Percentiles rank a stretch among this genome's conserved stretches.
Conservation (phyloP, 1,140 invertebrate species). For the Caerostris extrusa region DNA sequence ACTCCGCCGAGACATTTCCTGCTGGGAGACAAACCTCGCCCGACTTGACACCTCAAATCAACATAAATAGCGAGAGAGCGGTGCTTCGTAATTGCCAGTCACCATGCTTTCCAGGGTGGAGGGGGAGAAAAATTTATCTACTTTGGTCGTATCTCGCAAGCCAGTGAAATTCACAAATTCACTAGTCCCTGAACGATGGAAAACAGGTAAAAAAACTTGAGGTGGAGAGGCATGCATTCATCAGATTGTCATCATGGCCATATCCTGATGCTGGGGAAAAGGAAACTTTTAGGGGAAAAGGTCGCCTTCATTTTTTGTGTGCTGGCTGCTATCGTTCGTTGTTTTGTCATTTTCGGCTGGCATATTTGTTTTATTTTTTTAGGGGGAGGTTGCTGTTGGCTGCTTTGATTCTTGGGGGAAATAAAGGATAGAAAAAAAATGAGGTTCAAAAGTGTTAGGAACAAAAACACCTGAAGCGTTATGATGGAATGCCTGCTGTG, state of each 20-base stretch:
- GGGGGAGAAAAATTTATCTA: conserved; percentile 61
- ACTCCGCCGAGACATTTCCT: not conserved
- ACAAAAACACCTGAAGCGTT: not conserved
- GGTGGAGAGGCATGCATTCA: no score
- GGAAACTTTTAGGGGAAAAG: conserved; percentile 4
- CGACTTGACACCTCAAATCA: conserved; percentile 38
- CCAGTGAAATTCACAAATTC: conserved; percentile 23
- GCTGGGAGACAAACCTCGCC: conserved; percentile 19
- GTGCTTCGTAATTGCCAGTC: not conserved
- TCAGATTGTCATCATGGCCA: conserved; percentile 48
- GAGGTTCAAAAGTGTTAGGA: not conserved
- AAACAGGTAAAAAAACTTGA: no score
- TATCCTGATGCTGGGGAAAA: not conserved
- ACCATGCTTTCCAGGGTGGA: not conserved
- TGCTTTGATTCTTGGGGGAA: not conserved
- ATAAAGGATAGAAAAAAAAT: not conserved
- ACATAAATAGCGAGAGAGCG: conserved; percentile 8
- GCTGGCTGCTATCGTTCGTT: conserved; percentile 11
- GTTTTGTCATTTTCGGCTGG: not conserved
- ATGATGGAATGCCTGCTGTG: conserved; percentile 40
- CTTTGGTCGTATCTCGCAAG: conserved; percentile 36
- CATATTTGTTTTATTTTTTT: not conserved
- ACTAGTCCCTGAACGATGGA: no score
- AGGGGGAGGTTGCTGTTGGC: not conserved
- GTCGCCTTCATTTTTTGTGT: not conserved